phyloP scores from a whole-genome alignment of 2,888 invertebrate species.

The Rhimphoctona megacephalus region DNA sequence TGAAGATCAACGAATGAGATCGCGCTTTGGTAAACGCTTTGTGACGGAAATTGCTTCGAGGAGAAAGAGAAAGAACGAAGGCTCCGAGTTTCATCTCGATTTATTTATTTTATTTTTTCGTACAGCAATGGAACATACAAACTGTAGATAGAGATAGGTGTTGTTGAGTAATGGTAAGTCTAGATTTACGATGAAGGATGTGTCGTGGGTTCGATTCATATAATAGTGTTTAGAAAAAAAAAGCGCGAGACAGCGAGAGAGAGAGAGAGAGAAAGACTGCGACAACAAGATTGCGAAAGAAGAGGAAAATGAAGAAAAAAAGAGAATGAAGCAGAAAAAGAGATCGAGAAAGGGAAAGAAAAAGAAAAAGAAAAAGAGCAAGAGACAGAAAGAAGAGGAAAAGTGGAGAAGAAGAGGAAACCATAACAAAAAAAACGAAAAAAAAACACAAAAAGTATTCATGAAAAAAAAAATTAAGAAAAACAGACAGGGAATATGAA shows the following conservation, averaged over 20 bases:
- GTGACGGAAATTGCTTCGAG: slow-evolving; percentile 63
- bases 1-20: not conserved
- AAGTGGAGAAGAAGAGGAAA: not conserved
- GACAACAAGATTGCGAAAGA: not conserved
- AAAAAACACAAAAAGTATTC: not conserved
- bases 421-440: not conserved
- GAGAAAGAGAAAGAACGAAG: not conserved
- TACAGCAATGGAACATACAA: not conserved
- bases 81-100: slow-evolving; percentile 14
- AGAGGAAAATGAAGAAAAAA: not conserved
- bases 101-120: slow-evolving; percentile 24
- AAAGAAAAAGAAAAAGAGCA: not conserved
- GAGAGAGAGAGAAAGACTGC: not conserved
- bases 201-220: slow-evolving; percentile 47
- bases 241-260: not conserved
- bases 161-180: slow-evolving; percentile 39
- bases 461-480: not conserved
- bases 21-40: slow-evolving; percentile 42
- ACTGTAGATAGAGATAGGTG: not conserved
- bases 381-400: not conserved
- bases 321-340: no score
- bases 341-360: not conserved
- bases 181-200: slow-evolving; percentile 52
- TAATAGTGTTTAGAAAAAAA: slow-evolving; percentile 6
- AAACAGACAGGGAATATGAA: not conserved